These are phyloP conservation scores for Pipistrellus pipistrellus DNA, from an alignment of 2,797 vertebrate species.

Conservation along the genomic window DNA sequence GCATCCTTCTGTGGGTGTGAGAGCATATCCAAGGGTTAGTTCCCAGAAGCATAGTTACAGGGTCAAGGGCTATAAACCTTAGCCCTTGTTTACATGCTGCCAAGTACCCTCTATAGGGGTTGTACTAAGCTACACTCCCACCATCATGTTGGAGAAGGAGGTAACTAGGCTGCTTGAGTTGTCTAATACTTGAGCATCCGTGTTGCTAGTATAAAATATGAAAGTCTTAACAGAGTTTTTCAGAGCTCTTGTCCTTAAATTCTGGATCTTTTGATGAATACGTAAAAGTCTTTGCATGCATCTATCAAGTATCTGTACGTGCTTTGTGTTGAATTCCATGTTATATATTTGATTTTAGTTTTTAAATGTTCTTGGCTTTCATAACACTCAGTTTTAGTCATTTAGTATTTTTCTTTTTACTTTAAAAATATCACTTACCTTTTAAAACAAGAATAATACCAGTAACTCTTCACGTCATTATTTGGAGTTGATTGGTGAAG, in stretches of 20 bases:
- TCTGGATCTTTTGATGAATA: constrained; percentile 14
- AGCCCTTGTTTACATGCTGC: neutral
- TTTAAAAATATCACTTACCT: neutral
- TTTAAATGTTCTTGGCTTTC: neutral
- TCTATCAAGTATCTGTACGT: neutral
- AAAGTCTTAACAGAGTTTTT: neutral
- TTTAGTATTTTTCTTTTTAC: neutral
- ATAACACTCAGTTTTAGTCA: constrained; percentile 11
- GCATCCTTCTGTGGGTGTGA: neutral
- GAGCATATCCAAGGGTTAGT: neutral
- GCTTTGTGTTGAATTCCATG: neutral
- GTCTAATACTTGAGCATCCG: neutral
- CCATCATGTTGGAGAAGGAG: neutral
- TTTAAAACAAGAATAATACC: neutral
- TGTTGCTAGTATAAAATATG: neutral
- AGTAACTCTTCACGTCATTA: neutral
- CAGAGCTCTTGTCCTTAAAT: neutral
- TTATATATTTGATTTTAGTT: constrained; percentile 29
- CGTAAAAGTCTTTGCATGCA: neutral
- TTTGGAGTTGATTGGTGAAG: neutral
- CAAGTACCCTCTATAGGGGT: neutral
- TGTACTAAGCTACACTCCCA: neutral
- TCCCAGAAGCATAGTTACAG: neutral
- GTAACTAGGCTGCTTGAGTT: neutral
- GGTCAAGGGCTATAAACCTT: neutral